Evolutionary conservation across 2,797 vertebrate genomes (phyloP), one percentile per base, ranked within the genome.

Genomic region (Hoplostethus mediterraneus): DNA sequence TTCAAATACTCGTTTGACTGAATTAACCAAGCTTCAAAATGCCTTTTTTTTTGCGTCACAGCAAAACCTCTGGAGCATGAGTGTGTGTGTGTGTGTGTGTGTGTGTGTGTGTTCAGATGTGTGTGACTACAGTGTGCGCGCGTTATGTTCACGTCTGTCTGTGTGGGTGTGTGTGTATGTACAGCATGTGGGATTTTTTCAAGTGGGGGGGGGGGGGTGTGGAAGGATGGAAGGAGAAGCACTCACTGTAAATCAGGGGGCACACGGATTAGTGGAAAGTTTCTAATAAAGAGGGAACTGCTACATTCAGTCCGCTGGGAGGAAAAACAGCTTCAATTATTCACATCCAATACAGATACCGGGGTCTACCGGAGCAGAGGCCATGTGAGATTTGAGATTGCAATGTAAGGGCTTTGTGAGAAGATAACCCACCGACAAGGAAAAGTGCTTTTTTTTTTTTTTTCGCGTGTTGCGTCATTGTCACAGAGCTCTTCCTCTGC

Each of bases 211-310:
- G 81, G 81, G 81, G 57, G 82, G 74, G 75, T 82, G 81, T 82
- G 81, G 57, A 78, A 30, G 52, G 52, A 71, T n/a, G n/a, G n/a
- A n/a, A n/a, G n/a, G n/a, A n/a, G n/a, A 67, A 67, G 60, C 40
- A 65, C 63, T 87, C 65, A 64, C 42, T 30, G 54, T 63, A 77
- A 79, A 81, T 55, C 62, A 75, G 45, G 54, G 40, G 61, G 60
- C 60, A 58, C 56, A 11, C 47, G 63, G 30, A 73, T 77, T 68
- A 79, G 84, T 77, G 67, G 75, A 91, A 93, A 90, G 85, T 93
- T 92, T 92, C 81, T 73, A 81, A 84, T 83, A 73, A 83, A 84
- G 80, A 80, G 40, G 67, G 82, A 91, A 89, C 84, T 84, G 83
- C 75, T 81, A 74, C 64, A 76, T 89, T n/a, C 42, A 75, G 62